phyloP scores from a whole-genome alignment of 35 echinoderm and acorn worm species.

The Acanthaster planci region DNA sequence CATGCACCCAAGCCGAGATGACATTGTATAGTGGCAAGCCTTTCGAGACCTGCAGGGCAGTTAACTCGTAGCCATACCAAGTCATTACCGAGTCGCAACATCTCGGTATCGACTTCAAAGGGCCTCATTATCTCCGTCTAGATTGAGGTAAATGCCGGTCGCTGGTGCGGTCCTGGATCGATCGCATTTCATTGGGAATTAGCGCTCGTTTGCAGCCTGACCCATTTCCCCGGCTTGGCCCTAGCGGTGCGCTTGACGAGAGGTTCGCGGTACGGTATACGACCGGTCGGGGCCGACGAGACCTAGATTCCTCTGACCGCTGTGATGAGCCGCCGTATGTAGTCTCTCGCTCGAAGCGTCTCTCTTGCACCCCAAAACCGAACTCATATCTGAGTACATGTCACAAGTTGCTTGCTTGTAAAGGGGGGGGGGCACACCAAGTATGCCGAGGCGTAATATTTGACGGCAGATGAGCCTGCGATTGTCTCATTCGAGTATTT shows the following conservation, averaged over 20 bases:
- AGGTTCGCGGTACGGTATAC: too few relatives aligned
- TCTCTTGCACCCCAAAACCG: too few relatives aligned
- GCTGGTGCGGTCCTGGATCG: not conserved
- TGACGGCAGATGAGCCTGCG: too few relatives aligned
- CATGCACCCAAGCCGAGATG: not conserved
- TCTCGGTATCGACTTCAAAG: conserved; percentile 15
- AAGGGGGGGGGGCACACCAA: too few relatives aligned
- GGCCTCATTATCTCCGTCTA: not conserved
- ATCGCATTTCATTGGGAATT: conserved; percentile 25
- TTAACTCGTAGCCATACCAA: not conserved
- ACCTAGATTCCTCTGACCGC: conserved; percentile 22
- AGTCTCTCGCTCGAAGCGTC: too few relatives aligned
- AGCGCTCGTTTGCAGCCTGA: conserved; percentile 8
- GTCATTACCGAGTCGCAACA: conserved; percentile 12
- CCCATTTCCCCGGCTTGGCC: conserved; percentile 16
- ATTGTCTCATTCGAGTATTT: too few relatives aligned
- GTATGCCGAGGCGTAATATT: too few relatives aligned
- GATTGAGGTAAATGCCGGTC: conserved; percentile 10
- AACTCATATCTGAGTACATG: too few relatives aligned
- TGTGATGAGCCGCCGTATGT: too few relatives aligned
- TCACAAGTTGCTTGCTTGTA: too few relatives aligned
- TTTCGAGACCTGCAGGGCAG: not conserved
- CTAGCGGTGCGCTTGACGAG: too few relatives aligned
- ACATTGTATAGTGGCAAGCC: not conserved
- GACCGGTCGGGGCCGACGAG: not conserved